phyloP scores from a whole-genome alignment of 2,113 vertebrate species.

The Ellobius talpinus region DNA sequence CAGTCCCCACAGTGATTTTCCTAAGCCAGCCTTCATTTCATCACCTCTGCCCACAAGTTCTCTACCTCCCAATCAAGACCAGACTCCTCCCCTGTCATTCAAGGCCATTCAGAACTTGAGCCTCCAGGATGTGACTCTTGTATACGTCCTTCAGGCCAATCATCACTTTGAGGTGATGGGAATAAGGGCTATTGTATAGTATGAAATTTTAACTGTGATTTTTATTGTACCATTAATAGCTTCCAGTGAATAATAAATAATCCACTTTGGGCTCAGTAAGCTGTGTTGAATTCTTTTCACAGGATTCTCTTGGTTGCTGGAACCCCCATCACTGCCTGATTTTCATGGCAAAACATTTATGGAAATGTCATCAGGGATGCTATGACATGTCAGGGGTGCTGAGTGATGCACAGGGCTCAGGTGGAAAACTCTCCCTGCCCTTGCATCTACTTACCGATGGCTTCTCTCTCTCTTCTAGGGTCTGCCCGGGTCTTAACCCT shows the following conservation, averaged over 20 bases:
- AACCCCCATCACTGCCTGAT: not conserved
- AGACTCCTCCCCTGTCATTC: not conserved
- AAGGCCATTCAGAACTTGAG: not conserved
- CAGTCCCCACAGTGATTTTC: not conserved
- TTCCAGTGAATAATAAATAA: not conserved
- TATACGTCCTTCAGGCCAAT: not conserved
- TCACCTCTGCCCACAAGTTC: not conserved
- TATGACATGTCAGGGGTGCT: not conserved
- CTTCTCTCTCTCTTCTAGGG: not conserved
- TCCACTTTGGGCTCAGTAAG: not conserved
- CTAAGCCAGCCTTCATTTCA: not conserved
- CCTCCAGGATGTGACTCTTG: not conserved
- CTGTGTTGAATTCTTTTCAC: not conserved
- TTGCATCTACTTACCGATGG: not conserved
- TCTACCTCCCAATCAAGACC: not conserved
- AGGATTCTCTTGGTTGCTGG: not conserved
- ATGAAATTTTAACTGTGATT: not conserved
- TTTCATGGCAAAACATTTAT: not conserved
- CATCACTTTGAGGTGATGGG: not conserved
- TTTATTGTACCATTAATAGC: not conserved
- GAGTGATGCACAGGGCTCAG: not conserved
- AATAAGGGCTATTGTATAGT: not conserved
- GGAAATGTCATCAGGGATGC: not conserved
- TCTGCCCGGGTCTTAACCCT: not conserved
- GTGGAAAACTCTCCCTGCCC: not conserved